Evolutionary conservation across 2,888 invertebrate genomes (phyloP), one percentile per base, ranked within the genome.

Genomic region (Amblyteles armatorius): DNA sequence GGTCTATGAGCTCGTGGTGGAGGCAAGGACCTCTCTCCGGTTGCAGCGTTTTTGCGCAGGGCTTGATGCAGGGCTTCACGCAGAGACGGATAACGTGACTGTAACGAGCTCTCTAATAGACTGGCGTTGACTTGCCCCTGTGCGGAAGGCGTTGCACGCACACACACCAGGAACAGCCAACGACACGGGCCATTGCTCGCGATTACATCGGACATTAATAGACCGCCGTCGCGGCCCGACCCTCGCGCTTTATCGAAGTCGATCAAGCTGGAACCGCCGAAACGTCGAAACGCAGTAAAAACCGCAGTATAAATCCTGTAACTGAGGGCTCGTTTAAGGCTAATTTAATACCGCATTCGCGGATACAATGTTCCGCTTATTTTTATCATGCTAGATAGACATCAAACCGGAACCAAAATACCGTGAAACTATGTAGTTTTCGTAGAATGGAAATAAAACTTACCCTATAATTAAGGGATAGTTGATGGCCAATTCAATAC

Each of bases 171-270:
- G 26, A 52, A 55, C 36, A 44, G 16, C 16, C 13, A 69, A 52
- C 76, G 69, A 50, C 63, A 52, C 65, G 19, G 33, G 71, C 83
- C 76, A 63, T 71, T 74, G 73, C 29, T 36, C 40, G 48, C 79
- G 85, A 85, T 85, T 85, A 72, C 76, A 85, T 85, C 85, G 67
- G 76, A 72, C 85, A 85, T 85, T 85, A 85, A 85, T 82, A 82
- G 76, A 60, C 67, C 76, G 13, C 63, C 65, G 55, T 36, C 29
- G 63, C 52, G 11, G 22, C 29, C 44, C 52, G 4, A 50, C 40
- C 68, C 11, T 36, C 5, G 26, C 71, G 40, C 57, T 69, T n/a
- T 48, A 48, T 48, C 13, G 44, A 16, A 16, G 13, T 48, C 44
- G 44, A 48, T 48, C 44, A 16, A 48, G 44, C 44, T 4, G 44